Evolutionary conservation across 2,888 invertebrate species (phyloP), one percentile per base, ranked within the genome.

Genomic region (Caradrina clavipalpis): DNA sequence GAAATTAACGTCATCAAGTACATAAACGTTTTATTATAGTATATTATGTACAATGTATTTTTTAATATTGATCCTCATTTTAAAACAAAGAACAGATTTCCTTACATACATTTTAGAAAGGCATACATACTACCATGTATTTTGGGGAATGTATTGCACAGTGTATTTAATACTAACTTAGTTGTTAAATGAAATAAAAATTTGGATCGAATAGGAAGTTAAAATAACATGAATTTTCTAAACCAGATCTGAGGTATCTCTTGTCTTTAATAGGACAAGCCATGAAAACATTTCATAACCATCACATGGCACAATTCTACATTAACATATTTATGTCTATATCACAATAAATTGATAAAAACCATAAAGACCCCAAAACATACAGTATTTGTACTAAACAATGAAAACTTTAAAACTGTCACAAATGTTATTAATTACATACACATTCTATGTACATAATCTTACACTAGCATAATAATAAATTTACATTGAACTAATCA

Each of bases 91-190:
- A 76, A 59, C 67, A 69, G 56, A 73, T 66, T 69, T 69, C 50
- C 56, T 63, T 78, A 81, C 61, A 76, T 70, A 63, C 60, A 69
- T 72, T 74, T 83, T 67, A 78, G 77, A 80, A 70, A 75, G 71
- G 67, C 78, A 83, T 80, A 87, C 75, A 85, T 77, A 71, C 75
- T 87, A 87, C 85, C 81, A 88, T 90, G 83, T 74, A 89, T 88
- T 89, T 90, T 89, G 90, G 91, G 93, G 93, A 93, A 92, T 92
- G 92, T 93, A 90, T 91, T 91, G 89, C 90, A 92, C 90, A 83
- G 82, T 68, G 74, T 78, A 78, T 85, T 73, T 69, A 69, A 59
- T 45, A 73, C 70, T 73, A 81, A 56, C 68, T 69, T 58, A 63
- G 31, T 58, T 55, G 42, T 56, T 51, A 54, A 13, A 70, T 45